A percentile compares a stretch with the other conserved stretches of the same genome.
These are phyloP conservation scores for Diplodus puntazzo DNA, from an alignment of 2,797 vertebrate genomes.

Conservation along the genomic window DNA sequence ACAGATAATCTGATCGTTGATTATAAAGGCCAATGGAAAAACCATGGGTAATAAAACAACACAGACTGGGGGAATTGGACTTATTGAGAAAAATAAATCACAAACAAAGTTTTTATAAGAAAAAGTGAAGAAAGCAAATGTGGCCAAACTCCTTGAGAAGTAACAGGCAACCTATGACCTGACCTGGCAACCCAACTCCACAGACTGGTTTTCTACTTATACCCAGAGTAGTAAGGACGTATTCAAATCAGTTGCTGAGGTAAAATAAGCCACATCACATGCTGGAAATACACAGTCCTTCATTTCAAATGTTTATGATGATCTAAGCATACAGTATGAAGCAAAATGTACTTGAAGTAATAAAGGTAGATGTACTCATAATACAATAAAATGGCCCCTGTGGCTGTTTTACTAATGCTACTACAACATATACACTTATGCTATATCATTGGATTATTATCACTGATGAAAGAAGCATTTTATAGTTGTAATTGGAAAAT, in stretches of 20 bases:
- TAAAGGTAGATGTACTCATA: neutral
- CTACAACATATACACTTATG: neutral
- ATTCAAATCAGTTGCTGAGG: neutral
- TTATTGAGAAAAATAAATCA: neutral
- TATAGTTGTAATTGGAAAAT: neutral
- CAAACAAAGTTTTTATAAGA: neutral
- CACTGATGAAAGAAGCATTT: neutral
- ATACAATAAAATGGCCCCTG: neutral
- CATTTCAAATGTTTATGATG: too few species aligned
- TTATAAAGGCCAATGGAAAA: neutral
- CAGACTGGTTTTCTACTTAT: neutral
- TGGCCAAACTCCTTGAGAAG: neutral
- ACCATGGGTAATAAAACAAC: neutral
- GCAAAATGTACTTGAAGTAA: neutral
- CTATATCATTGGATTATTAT: neutral
- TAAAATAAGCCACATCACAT: neutral
- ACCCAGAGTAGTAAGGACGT: neutral
- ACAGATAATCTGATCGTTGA: neutral
- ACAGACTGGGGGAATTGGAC: neutral
- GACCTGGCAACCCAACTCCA: neutral
- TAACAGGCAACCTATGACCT: slow-evolving; percentile 5
- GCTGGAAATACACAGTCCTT: neutral
- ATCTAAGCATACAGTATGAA: too few species aligned
- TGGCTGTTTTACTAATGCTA: neutral
- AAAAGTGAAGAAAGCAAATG: neutral